Evolutionary conservation across 2,888 invertebrate species (phyloP), one percentile per base, ranked within the genome.

Genomic region (Drosophila prolongata): DNA sequence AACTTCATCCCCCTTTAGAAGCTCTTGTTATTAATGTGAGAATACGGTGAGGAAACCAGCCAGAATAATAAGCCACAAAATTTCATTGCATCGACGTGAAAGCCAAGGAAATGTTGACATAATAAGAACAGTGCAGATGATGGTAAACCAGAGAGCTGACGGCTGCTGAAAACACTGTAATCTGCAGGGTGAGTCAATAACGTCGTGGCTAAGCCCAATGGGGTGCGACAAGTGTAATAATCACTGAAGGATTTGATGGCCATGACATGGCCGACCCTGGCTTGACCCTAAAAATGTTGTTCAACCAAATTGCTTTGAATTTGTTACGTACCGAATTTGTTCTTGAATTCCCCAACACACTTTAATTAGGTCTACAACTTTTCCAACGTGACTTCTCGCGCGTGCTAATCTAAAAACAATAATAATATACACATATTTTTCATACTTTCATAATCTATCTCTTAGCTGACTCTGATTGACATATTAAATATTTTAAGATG

Each of bases 181-280:
- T 58, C 11, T 2, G 24, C 11, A 47, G n/a, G 34, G 38, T 38
- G 40, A 40, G 14, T 14, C 19, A 13, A 30, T 49, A 34, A 19
- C 19, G 11, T 5, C 16, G 30, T 40, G 24, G 42, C 5, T 40
- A 40, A 58, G 8, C 49, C n/a, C 13, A 40, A 49, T 58, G 47
- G 58, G 49, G 58, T 49, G 49, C 49, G 58, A 34, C 47, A 57
- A 58, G 58, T 58, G 58, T 49, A 40, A 58, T 49, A 58, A 58
- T 49, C 58, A 16, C 27, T 11, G 27, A 27, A 16, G 30, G 16
- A 27, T 14, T 46, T 55, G 40, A 50, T 14, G 42, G 16, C 16
- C 9, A 13, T 43, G 14, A 38, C 40, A 40, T 34, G 9, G 9
- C 9, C n/a, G 47, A 35, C 35, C 16, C 10, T 13, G 13, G 34